phyloP scores from a whole-genome alignment of 1,140 invertebrate genomes.

The Sipha flava region DNA sequence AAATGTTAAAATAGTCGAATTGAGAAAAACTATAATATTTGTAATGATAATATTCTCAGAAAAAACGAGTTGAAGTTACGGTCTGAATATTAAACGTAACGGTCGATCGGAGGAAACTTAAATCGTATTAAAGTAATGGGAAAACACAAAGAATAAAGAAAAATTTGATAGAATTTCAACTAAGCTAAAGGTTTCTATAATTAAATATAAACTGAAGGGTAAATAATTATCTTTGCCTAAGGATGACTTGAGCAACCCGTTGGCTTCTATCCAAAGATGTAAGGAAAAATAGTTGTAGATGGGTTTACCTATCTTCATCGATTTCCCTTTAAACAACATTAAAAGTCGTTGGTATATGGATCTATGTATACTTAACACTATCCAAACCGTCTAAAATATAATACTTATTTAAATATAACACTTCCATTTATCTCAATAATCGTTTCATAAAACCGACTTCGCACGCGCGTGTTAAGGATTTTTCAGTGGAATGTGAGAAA shows the following conservation, averaged over 20 bases:
- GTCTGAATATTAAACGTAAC: not conserved
- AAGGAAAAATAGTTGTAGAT: not conserved
- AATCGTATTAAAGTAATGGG: not conserved
- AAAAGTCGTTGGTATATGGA: not conserved
- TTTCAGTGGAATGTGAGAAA: not conserved
- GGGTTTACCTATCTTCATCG: not conserved
- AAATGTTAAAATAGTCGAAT: no score
- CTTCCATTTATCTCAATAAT: not conserved
- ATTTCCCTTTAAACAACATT: not conserved
- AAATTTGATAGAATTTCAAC: not conserved
- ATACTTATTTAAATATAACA: not conserved
- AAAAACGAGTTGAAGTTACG: not conserved
- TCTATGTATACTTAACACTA: not conserved
- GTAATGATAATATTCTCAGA: no score
- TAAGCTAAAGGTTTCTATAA: not conserved
- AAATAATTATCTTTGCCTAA: not conserved
- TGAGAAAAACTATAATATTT: no score
- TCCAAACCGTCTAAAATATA: not conserved
- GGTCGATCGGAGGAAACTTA: not conserved
- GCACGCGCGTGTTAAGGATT: not conserved
- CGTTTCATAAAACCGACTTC: no score
- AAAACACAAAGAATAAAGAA: not conserved
- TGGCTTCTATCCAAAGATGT: not conserved
- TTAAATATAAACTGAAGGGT: constrained; percentile 15
- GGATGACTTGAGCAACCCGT: not conserved